Percentiles rank a stretch among this genome's conserved stretches.
Evolutionary conservation across 2,888 invertebrate genomes (phyloP).

Genomic region (Lepidonotus clava): DNA sequence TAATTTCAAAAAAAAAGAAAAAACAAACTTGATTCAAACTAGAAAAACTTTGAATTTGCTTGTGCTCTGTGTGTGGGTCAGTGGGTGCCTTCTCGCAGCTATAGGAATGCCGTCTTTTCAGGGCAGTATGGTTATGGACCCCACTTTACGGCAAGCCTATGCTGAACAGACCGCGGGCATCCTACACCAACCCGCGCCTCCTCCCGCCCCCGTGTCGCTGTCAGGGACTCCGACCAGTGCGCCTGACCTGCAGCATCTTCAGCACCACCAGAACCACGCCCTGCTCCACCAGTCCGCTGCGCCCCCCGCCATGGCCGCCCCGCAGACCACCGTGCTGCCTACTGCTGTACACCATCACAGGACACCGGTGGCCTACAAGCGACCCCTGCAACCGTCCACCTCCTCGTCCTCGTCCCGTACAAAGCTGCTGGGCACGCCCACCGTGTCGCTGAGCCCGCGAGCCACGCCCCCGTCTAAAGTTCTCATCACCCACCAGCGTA

Average conservation of each 20-base stretch:
- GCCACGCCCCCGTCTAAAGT: slow-evolving; percentile 46
- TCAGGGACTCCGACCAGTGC: not conserved
- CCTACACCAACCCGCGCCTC: not conserved
- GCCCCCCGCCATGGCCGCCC: not conserved
- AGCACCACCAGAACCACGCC: slow-evolving; percentile 32
- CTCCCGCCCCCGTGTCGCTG: not conserved
- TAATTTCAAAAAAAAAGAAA: too few relatives aligned
- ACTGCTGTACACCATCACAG: too few relatives aligned
- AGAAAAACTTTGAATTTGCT: too few relatives aligned
- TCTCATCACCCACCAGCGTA: slow-evolving; percentile 41
- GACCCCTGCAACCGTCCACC: slow-evolving; percentile 34
- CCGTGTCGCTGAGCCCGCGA: slow-evolving; percentile 39
- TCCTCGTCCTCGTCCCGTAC: too few relatives aligned
- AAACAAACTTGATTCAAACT: too few relatives aligned
- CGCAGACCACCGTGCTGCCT: not conserved
- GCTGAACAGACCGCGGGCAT: slow-evolving; percentile 30
- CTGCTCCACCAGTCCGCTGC: not conserved
- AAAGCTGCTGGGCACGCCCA: slow-evolving; percentile 30
- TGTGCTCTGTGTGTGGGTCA: too few relatives aligned
- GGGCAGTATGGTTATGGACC: slow-evolving; percentile 57
- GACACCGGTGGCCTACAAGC: slow-evolving; percentile 53
- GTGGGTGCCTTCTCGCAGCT: slow-evolving; percentile 20
- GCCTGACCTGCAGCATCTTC: not conserved
- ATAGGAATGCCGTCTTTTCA: slow-evolving; percentile 57
- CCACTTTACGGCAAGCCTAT: slow-evolving; percentile 41